A percentile compares a stretch with the other conserved stretches of the same genome.
Evolutionary conservation across 2,888 invertebrate genomes (phyloP).

Genomic region (Himalopsyche japonica): DNA sequence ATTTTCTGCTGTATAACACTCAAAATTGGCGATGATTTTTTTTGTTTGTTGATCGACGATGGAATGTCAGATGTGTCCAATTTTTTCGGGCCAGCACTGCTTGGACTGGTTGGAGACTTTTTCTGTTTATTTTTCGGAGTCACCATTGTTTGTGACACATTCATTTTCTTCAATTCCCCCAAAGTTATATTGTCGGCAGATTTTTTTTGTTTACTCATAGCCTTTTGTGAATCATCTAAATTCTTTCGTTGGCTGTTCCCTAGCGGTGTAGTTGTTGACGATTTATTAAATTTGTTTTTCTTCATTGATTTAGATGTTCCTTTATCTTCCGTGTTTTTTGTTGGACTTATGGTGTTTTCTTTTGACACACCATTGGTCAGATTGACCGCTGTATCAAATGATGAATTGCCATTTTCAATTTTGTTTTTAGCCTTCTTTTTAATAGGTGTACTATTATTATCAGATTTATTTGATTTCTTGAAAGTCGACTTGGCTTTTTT

Average conservation of each 20-base stretch:
- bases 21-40: background rate
- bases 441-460: background rate
- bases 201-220: background rate
- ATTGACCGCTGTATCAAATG: background rate
- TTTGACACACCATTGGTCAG: background rate
- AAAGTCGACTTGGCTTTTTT: background rate
- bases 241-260: background rate
- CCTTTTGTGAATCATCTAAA: background rate
- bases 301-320: background rate
- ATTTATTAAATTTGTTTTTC: background rate
- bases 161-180: background rate
- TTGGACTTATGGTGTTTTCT: background rate
- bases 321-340: background rate
- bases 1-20: slow-evolving; percentile 43
- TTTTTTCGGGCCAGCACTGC: background rate
- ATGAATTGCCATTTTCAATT: background rate
- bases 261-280: background rate
- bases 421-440: background rate
- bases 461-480: background rate
- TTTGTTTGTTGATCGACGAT: background rate
- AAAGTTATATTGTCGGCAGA: background rate
- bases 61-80: background rate
- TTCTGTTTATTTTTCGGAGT: background rate
- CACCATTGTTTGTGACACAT: background rate
- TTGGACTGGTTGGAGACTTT: background rate